A percentile compares a stretch with the other conserved stretches of the same genome.
phyloP scores from a whole-genome alignment of 2,797 vertebrate genomes.

The Melopsittacus undulatus region DNA sequence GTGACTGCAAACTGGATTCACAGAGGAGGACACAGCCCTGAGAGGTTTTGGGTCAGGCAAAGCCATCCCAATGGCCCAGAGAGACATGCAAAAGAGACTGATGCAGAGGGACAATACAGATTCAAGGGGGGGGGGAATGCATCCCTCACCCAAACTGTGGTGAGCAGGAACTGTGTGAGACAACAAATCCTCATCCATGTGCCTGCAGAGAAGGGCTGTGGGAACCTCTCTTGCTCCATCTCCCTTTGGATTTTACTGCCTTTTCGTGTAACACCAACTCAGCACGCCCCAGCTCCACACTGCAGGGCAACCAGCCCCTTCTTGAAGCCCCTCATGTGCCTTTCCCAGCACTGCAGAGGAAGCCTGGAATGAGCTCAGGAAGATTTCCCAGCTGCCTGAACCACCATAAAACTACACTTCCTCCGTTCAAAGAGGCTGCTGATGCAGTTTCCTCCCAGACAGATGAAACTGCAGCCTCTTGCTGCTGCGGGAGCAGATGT shows the following conservation, averaged over 20 bases:
- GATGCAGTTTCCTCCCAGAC: not conserved
- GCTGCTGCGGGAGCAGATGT: not conserved
- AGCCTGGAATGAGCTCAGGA: not conserved
- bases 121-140: accelerated
- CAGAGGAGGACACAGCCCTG: not conserved
- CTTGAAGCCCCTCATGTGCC: accelerated
- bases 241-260: not conserved
- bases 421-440: constrained; percentile 10
- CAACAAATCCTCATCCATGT: accelerated
- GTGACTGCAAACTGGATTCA: not conserved
- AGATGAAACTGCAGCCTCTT: accelerated
- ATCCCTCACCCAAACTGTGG: accelerated
- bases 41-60: not conserved
- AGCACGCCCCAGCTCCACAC: accelerated
- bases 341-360: constrained; percentile 25
- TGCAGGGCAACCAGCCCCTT: not conserved
- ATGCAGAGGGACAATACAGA: not conserved
- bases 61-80: not conserved
- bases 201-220: accelerated
- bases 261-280: not conserved
- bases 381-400: not conserved
- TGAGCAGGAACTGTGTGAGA: accelerated
- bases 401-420: not conserved
- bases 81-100: not conserved
- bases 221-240: not conserved